phyloP scores from a whole-genome alignment of 2,888 invertebrate genomes.

The Ichneumoninae sp. region DNA sequence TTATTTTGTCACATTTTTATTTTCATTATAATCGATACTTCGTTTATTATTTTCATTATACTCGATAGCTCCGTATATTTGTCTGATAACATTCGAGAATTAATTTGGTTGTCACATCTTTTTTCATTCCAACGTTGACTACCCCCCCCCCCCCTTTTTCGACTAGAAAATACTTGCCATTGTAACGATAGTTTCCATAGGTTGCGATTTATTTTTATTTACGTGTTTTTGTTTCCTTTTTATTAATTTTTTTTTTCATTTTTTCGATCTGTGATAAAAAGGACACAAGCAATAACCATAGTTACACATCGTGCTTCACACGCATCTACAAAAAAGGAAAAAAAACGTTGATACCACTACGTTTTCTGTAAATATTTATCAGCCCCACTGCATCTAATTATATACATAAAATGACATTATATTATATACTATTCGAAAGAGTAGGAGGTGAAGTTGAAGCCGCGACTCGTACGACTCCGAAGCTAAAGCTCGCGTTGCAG shows the following conservation, averaged over 20 bases:
- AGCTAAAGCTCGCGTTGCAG: no score
- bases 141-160: slow-evolving; percentile 3
- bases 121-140: slow-evolving; percentile 65
- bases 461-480: no score
- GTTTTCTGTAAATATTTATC: slow-evolving; percentile 83
- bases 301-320: slow-evolving; percentile 71
- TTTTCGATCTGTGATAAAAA: neutral
- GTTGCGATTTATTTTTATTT: slow-evolving; percentile 58
- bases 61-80: slow-evolving; percentile 52
- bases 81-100: slow-evolving; percentile 43
- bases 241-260: slow-evolving; percentile 34
- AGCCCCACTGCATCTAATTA: slow-evolving; percentile 73
- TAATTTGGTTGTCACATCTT: slow-evolving; percentile 54
- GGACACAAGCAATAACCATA: slow-evolving; percentile 65
- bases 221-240: slow-evolving; percentile 48
- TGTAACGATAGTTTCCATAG: slow-evolving; percentile 82
- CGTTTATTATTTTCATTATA: no score
- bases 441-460: no score
- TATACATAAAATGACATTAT: slow-evolving; percentile 72
- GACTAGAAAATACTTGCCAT: slow-evolving; percentile 81
- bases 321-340: slow-evolving; percentile 51
- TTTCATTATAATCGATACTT: neutral
- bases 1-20: slow-evolving; percentile 17
- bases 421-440: slow-evolving; percentile 62
- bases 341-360: slow-evolving; percentile 78